These are phyloP conservation scores for Leptopilina syphax DNA, from an alignment of 2,888 invertebrate species.

Conservation along the genomic window DNA sequence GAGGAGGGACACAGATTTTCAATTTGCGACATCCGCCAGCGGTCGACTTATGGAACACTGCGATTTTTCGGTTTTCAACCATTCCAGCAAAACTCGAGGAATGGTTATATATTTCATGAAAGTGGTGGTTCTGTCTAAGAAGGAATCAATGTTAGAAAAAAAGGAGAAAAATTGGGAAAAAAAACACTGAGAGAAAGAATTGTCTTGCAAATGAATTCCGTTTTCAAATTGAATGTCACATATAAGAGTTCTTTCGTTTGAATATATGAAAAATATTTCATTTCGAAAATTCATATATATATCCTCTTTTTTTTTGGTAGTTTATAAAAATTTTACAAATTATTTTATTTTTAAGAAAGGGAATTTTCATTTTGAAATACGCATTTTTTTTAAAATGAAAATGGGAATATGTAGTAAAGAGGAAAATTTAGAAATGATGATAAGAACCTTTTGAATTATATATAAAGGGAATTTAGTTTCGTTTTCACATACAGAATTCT, in stretches of 20 bases:
- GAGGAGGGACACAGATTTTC: conserved; percentile 65
- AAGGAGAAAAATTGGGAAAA: conserved; percentile 5
- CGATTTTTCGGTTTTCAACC: conserved; percentile 29
- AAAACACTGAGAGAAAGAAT: not conserved
- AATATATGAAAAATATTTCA: conserved; percentile 1
- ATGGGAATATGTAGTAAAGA: too few species aligned
- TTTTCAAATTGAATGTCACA: conserved; percentile 6
- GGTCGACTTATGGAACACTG: conserved; percentile 54
- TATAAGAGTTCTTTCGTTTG: not conserved
- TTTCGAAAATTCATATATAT: too few species aligned
- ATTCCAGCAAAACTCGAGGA: conserved; percentile 4
- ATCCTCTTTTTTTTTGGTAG: too few species aligned
- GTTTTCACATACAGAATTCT: not conserved
- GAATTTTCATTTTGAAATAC: too few species aligned
- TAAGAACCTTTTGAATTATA: too few species aligned
- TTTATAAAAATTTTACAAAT: too few species aligned
- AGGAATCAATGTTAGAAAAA: conserved; percentile 23
- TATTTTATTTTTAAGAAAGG: too few species aligned
- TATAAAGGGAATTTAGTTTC: not conserved
- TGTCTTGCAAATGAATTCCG: conserved; percentile 18
- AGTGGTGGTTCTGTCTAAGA: conserved; percentile 22
- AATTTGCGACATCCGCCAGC: conserved; percentile 64
- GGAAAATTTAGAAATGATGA: too few species aligned
- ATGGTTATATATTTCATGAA: conserved; percentile 20
- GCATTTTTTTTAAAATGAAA: too few species aligned